Conservation (phyloP, 1,140 invertebrate species). For the Lerema accius region DNA sequence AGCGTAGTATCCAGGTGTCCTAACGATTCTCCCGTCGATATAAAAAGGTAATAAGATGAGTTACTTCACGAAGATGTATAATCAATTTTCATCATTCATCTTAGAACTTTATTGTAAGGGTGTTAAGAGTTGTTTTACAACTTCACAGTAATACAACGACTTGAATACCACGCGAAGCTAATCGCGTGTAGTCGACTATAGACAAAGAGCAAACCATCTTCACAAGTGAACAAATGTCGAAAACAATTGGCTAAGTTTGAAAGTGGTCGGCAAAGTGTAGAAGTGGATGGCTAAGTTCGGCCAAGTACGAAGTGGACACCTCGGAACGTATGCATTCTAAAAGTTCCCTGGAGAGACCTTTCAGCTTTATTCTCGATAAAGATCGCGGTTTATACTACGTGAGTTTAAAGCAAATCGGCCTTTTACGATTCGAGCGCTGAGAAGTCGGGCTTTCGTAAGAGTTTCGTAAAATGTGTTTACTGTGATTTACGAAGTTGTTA, state of each 20-base stretch:
- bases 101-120: no score
- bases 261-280: slow-evolving; percentile 26
- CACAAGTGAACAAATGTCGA: slow-evolving; percentile 23
- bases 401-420: slow-evolving; percentile 33
- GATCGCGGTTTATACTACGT: slow-evolving; percentile 32
- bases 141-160: no score
- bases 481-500: slow-evolving; percentile 10
- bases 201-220: neutral
- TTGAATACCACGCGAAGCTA: no score
- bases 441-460: slow-evolving; percentile 8
- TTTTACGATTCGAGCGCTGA: slow-evolving; percentile 30
- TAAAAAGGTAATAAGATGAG: no score
- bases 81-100: no score
- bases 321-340: slow-evolving; percentile 29
- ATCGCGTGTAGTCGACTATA: slow-evolving; percentile 2
- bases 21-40: no score
- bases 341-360: slow-evolving; percentile 28
- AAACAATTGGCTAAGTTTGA: slow-evolving; percentile 32
- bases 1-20: no score
- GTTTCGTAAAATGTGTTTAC: slow-evolving; percentile 7
- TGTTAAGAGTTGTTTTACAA: no score
- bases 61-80: no score
- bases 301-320: slow-evolving; percentile 14
- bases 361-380: slow-evolving; percentile 32
- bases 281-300: slow-evolving; percentile 14